Base-by-base conservation (phyloP, 2,797 vertebrate genomes). In the Oceanodroma leucorhoa region DNA sequence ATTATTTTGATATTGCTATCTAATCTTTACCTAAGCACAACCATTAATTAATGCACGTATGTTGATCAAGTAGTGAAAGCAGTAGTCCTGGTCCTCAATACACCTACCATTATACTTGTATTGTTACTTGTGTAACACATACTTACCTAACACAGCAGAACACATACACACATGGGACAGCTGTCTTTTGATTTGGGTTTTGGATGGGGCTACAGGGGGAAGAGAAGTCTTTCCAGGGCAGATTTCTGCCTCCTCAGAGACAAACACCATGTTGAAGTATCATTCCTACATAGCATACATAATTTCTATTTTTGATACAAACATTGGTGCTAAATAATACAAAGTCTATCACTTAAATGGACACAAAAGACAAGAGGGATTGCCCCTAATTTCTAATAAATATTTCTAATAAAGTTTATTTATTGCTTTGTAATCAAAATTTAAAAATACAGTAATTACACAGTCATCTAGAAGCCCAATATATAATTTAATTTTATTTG, bases 401-500 rank as follows among this genome's bases (percentile, higher is more conserved):
- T 70, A 85, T 50, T 83, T 76, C 30, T 83, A 94, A 82, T 87
- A 81, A 66, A 70, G 48, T 66, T 38, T 83, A 85, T 83, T 83
- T 91, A 84, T 55, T 73, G 26, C 8, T 80, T 89, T 67, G 29
- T 89, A 97, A 87, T 50, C 34, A 85, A 91, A 91, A 82, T 11
- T 81, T 14, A 5, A 83, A 79, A 73, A 75, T 77, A 77, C 22
- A 6, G 32, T 95, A 94, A 95, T 77, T 66, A 86, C 41, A 85
- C 5, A 54, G 70, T 66, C 60, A 89, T 89, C 36, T 84, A 69
- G 41, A 93, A 92, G 64, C 14, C 41, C 22, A 72, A 11, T 48
- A 66, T 60, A 41, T 75, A 95, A 95, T 90, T 94, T 51, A 40
- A 93, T 95, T 96, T 82, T 71, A 91, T 83, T 87, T 95, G 90